Evolutionary conservation across 2,113 vertebrate species (phyloP), one percentile per base, ranked within the genome.

Genomic region (Spea multiplicata): DNA sequence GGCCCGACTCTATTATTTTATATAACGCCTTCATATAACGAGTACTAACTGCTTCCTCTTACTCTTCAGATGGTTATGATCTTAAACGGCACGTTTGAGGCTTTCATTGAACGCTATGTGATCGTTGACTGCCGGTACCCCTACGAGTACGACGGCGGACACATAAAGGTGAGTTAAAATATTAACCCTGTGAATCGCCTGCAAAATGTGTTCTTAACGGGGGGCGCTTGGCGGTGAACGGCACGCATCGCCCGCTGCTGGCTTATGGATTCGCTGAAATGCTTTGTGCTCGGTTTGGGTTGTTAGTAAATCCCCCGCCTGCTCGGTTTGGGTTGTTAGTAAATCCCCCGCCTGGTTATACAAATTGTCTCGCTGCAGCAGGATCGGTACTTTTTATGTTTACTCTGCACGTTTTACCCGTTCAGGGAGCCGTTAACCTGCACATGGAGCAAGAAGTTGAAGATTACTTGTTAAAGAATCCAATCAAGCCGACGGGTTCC

Each of bases 111-210:
- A 71, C 86, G 86, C 0, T 89, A 96, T 5, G 89, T 98, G 14
- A 89, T 99, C 73, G 95, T 98, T 46, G 97, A 99, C 83, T 99
- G 97, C 69, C 92, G 97, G 49, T 99, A 98, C 85, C 97, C 97
- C 0, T 99, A 99, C 0, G 97, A 99, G 82, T 99, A 95, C 0
- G 95, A 98, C 44, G 97, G 97, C 2, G 97, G 97, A 0, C 97
- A 99, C 86, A 97, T 99, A 85, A 96, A 94, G 93, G 96, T 98
- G 77, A 83, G 90, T 3, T 16, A 3, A 1, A 4, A 0, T 5
- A 14, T 57, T 10, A 6, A 46, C 1, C 9, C 46, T 8, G 10
- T 46, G 65, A 66, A n/a, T n/a, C n/a, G n/a, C n/a, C n/a, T n/a
- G n/a, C n/a, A n/a, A n/a, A n/a, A n/a, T n/a, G n/a, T n/a, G n/a